Conservation (phyloP, 2,797 vertebrate species). For the Sebastes oblongus region DNA sequence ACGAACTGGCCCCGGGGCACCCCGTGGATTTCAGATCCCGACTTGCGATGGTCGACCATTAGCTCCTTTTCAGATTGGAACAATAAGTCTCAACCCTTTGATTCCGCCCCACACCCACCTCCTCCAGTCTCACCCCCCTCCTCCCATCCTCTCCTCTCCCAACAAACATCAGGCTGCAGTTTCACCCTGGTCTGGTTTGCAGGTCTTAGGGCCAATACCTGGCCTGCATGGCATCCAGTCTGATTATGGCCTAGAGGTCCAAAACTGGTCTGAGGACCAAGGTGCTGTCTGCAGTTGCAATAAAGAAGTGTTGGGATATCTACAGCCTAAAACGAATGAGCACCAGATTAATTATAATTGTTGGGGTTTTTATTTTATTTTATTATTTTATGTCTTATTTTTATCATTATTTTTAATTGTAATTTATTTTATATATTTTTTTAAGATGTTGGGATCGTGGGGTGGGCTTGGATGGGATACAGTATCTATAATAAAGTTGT, state of each 20-base stretch:
- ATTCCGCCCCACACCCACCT: conserved; percentile 76
- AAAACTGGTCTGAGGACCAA: conserved; percentile 39
- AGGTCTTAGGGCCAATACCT: neutral
- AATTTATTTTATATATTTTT: no score
- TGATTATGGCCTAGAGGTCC: conserved; percentile 31
- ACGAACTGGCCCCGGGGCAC: conserved; percentile 76
- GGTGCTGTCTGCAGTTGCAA: conserved; percentile 26
- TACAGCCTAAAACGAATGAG: neutral
- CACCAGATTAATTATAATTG: neutral
- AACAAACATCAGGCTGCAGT: conserved; percentile 72
- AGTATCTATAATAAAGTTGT: no score
- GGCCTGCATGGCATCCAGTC: conserved; percentile 7
- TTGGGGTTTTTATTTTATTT: no score
- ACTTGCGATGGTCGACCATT: conserved; percentile 87
- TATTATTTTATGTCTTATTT: no score
- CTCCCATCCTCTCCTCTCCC: neutral
- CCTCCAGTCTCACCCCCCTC: conserved; percentile 3
- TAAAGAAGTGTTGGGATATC: neutral
- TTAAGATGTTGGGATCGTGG: no score
- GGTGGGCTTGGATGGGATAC: no score
- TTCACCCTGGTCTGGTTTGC: conserved; percentile 57
- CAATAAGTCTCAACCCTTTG: conserved; percentile 86
- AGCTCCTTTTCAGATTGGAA: conserved; percentile 85
- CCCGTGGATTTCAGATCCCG: conserved; percentile 82
- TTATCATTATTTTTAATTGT: no score